These are phyloP conservation scores for Mohoua ochrocephala DNA, from an alignment of 2,113 vertebrate species.

Conservation along the genomic window DNA sequence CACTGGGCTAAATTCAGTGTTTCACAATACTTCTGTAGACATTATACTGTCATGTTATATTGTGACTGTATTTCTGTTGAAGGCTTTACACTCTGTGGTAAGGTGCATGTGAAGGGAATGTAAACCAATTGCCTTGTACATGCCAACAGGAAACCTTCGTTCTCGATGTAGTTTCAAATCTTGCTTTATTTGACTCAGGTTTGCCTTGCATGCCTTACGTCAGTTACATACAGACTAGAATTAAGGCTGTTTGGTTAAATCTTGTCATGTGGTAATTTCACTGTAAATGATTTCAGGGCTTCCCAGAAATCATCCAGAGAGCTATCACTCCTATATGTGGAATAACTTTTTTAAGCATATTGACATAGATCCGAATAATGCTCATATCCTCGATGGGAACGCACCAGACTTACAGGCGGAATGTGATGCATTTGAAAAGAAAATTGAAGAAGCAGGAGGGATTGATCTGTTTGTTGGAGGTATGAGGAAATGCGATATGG, in stretches of 20 bases:
- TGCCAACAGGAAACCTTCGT: neutral
- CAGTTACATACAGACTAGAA: neutral
- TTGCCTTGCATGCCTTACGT: neutral
- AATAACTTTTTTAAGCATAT: constrained; percentile 85
- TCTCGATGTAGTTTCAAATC: neutral
- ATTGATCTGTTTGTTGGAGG: constrained; percentile 85
- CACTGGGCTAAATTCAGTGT: neutral
- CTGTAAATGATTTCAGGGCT: constrained; percentile 67
- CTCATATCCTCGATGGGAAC: constrained; percentile 82
- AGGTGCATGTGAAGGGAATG: neutral
- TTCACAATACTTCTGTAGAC: neutral
- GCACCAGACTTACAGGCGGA: constrained; percentile 77
- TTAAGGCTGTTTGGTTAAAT: neutral
- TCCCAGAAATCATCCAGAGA: constrained; percentile 82
- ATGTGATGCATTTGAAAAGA: constrained; percentile 81
- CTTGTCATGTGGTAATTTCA: neutral
- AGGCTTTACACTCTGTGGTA: neutral
- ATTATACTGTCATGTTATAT: neutral
- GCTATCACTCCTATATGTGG: constrained; percentile 86
- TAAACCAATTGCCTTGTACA: neutral
- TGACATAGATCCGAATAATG: constrained; percentile 81
- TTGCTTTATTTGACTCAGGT: neutral
- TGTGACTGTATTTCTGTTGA: neutral
- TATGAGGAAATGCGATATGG: constrained; percentile 24
- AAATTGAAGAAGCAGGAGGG: constrained; percentile 81